phyloP scores from a whole-genome alignment of 2,797 vertebrate genomes.

The Periparus ater region DNA sequence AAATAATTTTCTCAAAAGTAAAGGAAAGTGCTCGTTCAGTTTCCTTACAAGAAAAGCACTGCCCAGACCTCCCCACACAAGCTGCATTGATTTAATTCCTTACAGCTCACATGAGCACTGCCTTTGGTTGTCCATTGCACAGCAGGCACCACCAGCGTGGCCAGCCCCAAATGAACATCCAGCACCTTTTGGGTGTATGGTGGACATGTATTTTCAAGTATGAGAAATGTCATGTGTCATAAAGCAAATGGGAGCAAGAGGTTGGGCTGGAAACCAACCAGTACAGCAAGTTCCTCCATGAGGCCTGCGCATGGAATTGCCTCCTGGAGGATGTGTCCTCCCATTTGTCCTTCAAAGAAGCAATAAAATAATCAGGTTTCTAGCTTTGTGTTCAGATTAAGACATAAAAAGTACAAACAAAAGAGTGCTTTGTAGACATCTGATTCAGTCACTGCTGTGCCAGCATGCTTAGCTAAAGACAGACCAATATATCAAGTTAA shows the following conservation, averaged over 20 bases:
- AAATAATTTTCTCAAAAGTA: background rate
- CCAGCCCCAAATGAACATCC: background rate
- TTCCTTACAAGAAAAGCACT: background rate
- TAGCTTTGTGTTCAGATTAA: background rate
- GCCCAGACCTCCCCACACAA: background rate
- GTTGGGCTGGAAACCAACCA: background rate
- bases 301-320: background rate
- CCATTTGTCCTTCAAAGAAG: background rate
- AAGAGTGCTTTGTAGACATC: background rate
- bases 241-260: background rate
- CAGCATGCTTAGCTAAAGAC: slow-evolving; percentile 85
- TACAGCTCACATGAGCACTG: background rate
- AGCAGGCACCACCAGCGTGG: background rate
- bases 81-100: background rate
- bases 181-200: background rate
- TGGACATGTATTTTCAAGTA: slow-evolving; percentile 27
- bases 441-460: background rate
- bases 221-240: background rate
- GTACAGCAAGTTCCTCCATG: background rate
- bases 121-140: background rate
- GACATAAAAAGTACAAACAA: background rate
- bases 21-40: background rate
- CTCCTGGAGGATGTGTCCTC: background rate
- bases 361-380: background rate
- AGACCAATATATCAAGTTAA: slow-evolving; percentile 97